phyloP scores from a whole-genome alignment of 2,888 invertebrate species.

The Petrolisthes cinctipes region DNA sequence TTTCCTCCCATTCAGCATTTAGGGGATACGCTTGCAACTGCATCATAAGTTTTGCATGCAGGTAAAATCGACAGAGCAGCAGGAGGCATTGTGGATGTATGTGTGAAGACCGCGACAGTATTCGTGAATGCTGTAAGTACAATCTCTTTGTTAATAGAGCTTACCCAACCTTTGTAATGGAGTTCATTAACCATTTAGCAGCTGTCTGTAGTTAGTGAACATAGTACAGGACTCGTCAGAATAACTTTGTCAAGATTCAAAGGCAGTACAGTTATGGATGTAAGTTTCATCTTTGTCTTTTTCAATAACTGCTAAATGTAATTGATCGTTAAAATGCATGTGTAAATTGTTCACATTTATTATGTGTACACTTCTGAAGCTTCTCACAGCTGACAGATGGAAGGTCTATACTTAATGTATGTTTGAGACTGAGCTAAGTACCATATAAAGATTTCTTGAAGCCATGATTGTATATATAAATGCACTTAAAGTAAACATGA shows the following conservation, averaged over 20 bases:
- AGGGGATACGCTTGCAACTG: background rate
- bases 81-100: conserved; percentile 19
- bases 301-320: too few species aligned
- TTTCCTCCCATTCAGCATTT: background rate
- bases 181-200: background rate
- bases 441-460: too few species aligned
- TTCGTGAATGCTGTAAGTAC: conserved; percentile 35
- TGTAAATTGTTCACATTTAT: background rate
- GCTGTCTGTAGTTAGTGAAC: background rate
- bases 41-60: too few species aligned
- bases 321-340: background rate
- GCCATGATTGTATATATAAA: too few species aligned
- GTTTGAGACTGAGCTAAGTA: too few species aligned
- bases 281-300: too few species aligned
- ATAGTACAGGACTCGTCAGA: background rate
- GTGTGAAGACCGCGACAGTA: conserved; percentile 6
- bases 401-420: too few species aligned
- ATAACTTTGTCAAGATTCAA: too few species aligned
- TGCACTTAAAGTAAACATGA: too few species aligned
- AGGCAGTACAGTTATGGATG: too few species aligned
- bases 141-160: conserved; percentile 35
- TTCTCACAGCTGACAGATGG: too few species aligned
- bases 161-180: background rate
- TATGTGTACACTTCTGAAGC: too few species aligned
- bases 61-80: background rate